These are phyloP conservation scores for Drosophila funebris DNA, from an alignment of 1,140 invertebrate species.

Conservation along the genomic window DNA sequence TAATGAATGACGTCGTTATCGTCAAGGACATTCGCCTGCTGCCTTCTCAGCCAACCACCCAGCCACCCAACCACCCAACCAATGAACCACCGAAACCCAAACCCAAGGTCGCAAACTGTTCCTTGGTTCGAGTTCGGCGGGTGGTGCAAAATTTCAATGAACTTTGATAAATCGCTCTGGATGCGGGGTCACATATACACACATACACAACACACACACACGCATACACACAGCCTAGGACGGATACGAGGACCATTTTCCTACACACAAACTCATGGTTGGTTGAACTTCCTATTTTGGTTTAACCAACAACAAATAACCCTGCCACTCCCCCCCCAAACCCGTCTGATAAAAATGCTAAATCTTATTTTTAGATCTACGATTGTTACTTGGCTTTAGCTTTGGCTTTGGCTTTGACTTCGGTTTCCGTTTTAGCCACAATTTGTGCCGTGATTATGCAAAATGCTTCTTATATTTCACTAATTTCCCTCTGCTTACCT, in stretches of 20 bases:
- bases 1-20: constrained; percentile 77
- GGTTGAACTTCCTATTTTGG: constrained; percentile 67
- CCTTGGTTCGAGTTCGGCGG: constrained; percentile 18
- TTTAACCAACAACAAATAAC: not conserved
- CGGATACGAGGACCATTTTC: constrained; percentile 27
- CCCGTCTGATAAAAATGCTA: constrained; percentile 11
- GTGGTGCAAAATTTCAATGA: constrained; percentile 73
- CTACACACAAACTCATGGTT: constrained; percentile 47
- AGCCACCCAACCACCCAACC: not conserved
- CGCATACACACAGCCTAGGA: not conserved
- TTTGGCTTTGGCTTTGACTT: not conserved
- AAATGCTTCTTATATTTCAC: constrained; percentile 36
- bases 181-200: constrained; percentile 21
- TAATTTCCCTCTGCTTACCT: constrained; percentile 15
- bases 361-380: constrained; percentile 66
- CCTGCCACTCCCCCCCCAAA: not conserved
- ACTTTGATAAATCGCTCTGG: constrained; percentile 72
- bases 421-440: constrained; percentile 10
- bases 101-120: constrained; percentile 55
- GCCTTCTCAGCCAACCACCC: not conserved
- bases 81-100: constrained; percentile 1
- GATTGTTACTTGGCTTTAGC: constrained; percentile 14
- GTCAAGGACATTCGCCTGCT: constrained; percentile 49
- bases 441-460: constrained; percentile 66
- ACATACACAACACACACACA: constrained; percentile 28